Evolutionary conservation across 2,113 vertebrate genomes (phyloP).

Genomic region (Merops nubicus): DNA sequence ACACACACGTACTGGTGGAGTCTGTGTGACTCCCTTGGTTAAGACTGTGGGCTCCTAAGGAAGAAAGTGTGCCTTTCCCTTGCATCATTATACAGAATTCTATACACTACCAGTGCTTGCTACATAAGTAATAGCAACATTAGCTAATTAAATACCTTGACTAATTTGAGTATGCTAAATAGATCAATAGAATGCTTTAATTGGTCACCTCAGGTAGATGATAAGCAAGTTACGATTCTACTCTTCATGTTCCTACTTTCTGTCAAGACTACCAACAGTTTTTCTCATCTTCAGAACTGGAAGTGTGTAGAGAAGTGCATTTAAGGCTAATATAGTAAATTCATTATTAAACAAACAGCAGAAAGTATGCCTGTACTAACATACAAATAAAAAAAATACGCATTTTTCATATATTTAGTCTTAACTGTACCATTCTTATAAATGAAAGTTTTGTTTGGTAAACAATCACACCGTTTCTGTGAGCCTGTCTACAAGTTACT

Average conservation of each 20-base stretch:
- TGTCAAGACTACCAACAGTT: not conserved
- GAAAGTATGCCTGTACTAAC: not conserved
- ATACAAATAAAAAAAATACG: not conserved
- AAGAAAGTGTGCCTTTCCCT: not conserved
- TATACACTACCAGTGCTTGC: not conserved
- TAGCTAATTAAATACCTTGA: not conserved
- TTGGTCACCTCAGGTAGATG: rapidly evolving
- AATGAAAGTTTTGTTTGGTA: not conserved
- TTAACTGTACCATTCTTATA: not conserved
- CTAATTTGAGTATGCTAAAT: not conserved
- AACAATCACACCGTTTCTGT: not conserved
- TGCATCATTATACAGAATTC: not conserved
- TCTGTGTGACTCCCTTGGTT: not conserved
- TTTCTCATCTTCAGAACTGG: not conserved
- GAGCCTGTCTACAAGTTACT: not conserved
- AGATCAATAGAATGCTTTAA: not conserved
- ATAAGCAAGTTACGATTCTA: rapidly evolving
- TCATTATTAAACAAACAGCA: not conserved
- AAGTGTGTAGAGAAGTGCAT: not conserved
- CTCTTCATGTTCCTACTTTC: not conserved
- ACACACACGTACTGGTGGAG: rapidly evolving
- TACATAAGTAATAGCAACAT: not conserved
- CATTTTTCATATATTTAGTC: not conserved
- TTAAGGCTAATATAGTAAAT: not conserved
- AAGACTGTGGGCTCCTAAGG: not conserved